Percentiles rank a stretch among this genome's conserved stretches.
Conservation (phyloP, 2,113 vertebrate species). For the Nothobranchius kuhntae region DNA sequence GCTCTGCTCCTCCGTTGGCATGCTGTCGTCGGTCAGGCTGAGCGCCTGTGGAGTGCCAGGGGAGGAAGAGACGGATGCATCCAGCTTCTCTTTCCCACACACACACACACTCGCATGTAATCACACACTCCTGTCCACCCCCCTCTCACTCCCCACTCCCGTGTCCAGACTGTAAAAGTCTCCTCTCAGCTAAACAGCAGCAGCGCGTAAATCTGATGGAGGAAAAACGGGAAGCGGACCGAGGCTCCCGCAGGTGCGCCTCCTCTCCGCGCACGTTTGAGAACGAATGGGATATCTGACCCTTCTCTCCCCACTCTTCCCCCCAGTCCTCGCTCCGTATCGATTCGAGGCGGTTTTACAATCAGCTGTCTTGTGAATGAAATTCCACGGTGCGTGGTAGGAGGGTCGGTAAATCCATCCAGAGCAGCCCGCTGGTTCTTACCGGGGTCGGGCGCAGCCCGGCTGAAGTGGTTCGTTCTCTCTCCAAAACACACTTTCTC, state of each 20-base stretch:
- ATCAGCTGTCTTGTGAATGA: constrained; percentile 32
- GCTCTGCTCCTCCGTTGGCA: constrained; percentile 58
- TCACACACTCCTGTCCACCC: constrained; percentile 17
- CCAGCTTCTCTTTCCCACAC: constrained; percentile 14
- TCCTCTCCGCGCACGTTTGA: constrained; percentile 27
- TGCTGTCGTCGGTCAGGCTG: constrained; percentile 58
- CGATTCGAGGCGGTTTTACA: constrained; percentile 22
- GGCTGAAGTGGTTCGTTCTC: constrained; percentile 55
- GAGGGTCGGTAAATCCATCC: constrained; percentile 42
- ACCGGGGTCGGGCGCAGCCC: constrained; percentile 43
- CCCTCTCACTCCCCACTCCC: constrained; percentile 20
- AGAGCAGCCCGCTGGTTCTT: constrained; percentile 38
- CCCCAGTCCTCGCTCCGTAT: constrained; percentile 1
- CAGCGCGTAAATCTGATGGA: constrained; percentile 15
- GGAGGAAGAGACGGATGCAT: constrained; percentile 40
- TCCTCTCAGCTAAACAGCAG: constrained; percentile 23
- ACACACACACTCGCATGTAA: constrained; percentile 14
- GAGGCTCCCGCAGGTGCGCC: constrained; percentile 42
- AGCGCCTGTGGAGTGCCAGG: constrained; percentile 64
- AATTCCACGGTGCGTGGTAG: constrained; percentile 24
- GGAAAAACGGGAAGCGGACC: constrained; percentile 7
- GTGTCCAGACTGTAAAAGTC: constrained; percentile 44
- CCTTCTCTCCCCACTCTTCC: neutral
- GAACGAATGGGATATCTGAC: constrained; percentile 13
- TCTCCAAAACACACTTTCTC: constrained; percentile 24